Evolutionary conservation across 2,888 invertebrate species (phyloP).

Genomic region (Drosophila algonquin): DNA sequence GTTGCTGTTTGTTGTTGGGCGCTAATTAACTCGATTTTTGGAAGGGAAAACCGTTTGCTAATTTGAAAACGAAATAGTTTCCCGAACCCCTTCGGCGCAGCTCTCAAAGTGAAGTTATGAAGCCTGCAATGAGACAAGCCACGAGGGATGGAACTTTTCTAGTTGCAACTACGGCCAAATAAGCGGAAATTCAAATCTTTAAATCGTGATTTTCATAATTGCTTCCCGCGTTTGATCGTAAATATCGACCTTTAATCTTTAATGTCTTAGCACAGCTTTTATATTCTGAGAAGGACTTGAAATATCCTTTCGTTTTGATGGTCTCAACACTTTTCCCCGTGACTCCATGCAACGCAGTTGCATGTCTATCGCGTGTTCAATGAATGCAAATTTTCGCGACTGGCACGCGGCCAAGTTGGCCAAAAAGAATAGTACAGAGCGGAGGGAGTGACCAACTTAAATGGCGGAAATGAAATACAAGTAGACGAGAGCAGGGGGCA

Average conservation of each 20-base stretch:
- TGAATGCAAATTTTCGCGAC: slow-evolving; percentile 18
- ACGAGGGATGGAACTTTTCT: slow-evolving; percentile 14
- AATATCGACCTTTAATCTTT: too few species aligned
- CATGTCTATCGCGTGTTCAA: background rate
- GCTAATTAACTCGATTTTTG: slow-evolving; percentile 65
- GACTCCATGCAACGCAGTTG: background rate
- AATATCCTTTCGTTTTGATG: background rate
- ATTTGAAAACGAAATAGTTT: slow-evolving; percentile 60
- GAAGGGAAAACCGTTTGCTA: slow-evolving; percentile 57
- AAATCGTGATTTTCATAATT: too few species aligned
- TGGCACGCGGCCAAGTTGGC: slow-evolving; percentile 33
- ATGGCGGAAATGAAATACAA: slow-evolving; percentile 68
- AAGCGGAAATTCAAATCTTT: too few species aligned
- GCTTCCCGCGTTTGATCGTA: background rate
- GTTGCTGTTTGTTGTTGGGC: slow-evolving; percentile 28
- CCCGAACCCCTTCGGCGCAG: slow-evolving; percentile 22
- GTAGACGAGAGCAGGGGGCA: slow-evolving; percentile 22
- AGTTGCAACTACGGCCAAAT: too few species aligned
- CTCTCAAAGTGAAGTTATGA: slow-evolving; percentile 44
- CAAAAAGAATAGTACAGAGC: slow-evolving; percentile 18
- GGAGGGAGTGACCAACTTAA: slow-evolving; percentile 48
- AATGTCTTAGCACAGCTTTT: too few species aligned
- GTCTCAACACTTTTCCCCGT: background rate
- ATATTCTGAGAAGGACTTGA: background rate
- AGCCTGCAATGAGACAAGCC: slow-evolving; percentile 30